phyloP scores from a whole-genome alignment of 2,888 invertebrate species.

The Deroplatys truncata region DNA sequence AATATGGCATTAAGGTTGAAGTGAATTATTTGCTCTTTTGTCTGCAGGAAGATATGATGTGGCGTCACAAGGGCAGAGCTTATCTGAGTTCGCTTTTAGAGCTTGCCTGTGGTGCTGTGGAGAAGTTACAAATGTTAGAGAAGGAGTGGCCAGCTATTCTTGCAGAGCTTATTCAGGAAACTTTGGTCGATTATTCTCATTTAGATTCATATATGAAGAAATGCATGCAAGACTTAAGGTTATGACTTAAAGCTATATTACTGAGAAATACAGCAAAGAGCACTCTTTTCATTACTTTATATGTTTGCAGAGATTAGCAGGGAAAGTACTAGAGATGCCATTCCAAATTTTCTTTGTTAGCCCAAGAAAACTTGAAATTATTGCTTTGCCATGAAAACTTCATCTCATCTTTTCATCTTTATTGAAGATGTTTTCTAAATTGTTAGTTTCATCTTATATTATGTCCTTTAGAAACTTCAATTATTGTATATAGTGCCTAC shows the following conservation, averaged over 20 bases:
- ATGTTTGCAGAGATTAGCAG: too few relatives aligned
- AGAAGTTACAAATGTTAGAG: conserved; percentile 70
- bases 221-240: conserved; percentile 39
- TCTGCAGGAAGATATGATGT: conserved; percentile 64
- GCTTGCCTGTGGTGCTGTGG: conserved; percentile 70
- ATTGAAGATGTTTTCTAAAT: too few relatives aligned
- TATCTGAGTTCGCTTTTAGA: conserved; percentile 67
- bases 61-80: conserved; percentile 70
- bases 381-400: too few relatives aligned
- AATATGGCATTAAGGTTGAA: too few relatives aligned
- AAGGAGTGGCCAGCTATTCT: conserved; percentile 73
- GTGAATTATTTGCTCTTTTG: not conserved
- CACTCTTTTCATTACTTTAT: too few relatives aligned
- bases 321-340: too few relatives aligned
- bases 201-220: conserved; percentile 74
- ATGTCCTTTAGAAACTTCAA: too few relatives aligned
- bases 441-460: too few relatives aligned
- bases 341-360: too few relatives aligned
- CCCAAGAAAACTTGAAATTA: too few relatives aligned
- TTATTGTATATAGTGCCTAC: too few relatives aligned
- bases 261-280: not conserved
- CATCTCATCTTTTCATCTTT: too few relatives aligned
- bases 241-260: not conserved
- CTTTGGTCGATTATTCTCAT: conserved; percentile 74
- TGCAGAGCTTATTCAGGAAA: conserved; percentile 71